Percentiles rank a stretch among this genome's conserved stretches.
phyloP scores from a whole-genome alignment of 2,888 invertebrate genomes.

The Mimumesa dahlbomi region DNA sequence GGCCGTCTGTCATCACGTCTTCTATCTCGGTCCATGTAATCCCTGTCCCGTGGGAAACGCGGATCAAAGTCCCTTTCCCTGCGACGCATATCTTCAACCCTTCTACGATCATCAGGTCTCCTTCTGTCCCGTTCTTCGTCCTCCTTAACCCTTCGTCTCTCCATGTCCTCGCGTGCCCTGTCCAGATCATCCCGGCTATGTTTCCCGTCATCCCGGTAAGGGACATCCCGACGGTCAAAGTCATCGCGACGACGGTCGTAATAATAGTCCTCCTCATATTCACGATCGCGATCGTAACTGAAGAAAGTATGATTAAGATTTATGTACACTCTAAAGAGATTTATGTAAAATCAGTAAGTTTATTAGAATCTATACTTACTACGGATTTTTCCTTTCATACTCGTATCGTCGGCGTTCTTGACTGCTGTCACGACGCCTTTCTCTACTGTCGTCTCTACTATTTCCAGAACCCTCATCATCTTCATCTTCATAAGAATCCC shows the following conservation, averaged over 20 bases:
- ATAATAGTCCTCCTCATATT: conserved; percentile 78
- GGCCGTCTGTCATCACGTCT: conserved; percentile 74
- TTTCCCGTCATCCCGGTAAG: conserved; percentile 74
- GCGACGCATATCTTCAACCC: conserved; percentile 69
- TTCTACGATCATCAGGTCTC: conserved; percentile 71
- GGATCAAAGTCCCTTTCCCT: conserved; percentile 72
- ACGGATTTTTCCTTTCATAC: conserved; percentile 73
- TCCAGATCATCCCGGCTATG: conserved; percentile 75
- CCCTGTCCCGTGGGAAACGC: conserved; percentile 71
- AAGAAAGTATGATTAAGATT: background rate
- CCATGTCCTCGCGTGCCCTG: conserved; percentile 71
- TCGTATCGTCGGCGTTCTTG: conserved; percentile 72
- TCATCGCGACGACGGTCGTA: conserved; percentile 78
- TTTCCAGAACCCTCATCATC: conserved; percentile 77
- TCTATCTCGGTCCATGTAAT: conserved; percentile 73
- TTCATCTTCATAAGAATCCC: conserved; percentile 77
- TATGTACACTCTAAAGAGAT: background rate
- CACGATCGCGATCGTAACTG: conserved; percentile 75
- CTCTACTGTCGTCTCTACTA: conserved; percentile 76
- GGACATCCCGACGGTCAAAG: conserved; percentile 73
- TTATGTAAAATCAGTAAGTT: background rate
- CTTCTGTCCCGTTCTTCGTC: conserved; percentile 75
- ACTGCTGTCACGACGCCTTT: conserved; percentile 74
- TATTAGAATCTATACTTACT: conserved; percentile 64
- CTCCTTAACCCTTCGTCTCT: conserved; percentile 73